Evolutionary conservation across 1,140 invertebrate species (phyloP).

Genomic region (Parasteatoda tepidariorum): DNA sequence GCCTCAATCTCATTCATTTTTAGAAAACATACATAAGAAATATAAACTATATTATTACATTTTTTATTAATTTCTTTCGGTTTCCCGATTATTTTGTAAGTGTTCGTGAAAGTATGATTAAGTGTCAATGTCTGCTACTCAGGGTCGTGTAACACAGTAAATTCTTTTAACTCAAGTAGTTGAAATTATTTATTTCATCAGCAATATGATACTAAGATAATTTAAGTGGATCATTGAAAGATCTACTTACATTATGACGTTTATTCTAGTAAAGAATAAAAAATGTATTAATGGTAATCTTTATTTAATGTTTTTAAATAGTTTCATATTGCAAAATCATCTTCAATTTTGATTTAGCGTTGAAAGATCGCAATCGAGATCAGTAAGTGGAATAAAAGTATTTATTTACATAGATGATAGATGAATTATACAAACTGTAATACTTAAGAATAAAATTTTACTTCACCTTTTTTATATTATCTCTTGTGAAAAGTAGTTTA

Average conservation of each 20-base stretch:
- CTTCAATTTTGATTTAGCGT: not conserved
- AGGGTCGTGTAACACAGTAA: constrained; percentile 20
- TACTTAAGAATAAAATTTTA: too few species aligned
- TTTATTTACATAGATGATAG: not conserved
- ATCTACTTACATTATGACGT: not conserved
- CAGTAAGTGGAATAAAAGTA: not conserved
- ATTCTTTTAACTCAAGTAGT: not conserved
- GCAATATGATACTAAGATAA: not conserved
- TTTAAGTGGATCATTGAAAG: not conserved
- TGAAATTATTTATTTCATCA: constrained; percentile 8
- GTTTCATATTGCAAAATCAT: not conserved
- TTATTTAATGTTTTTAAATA: not conserved
- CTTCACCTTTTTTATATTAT: too few species aligned
- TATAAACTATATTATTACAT: too few species aligned
- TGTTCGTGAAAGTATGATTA: too few species aligned
- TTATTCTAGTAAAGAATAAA: not conserved
- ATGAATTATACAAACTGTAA: not conserved
- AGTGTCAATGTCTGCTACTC: not conserved
- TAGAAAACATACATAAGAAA: too few species aligned
- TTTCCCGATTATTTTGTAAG: too few species aligned
- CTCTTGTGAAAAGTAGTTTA: too few species aligned
- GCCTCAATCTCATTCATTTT: too few species aligned
- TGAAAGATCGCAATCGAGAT: not conserved
- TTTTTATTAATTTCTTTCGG: too few species aligned
- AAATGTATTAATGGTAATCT: not conserved